Evolutionary conservation across 2,888 invertebrate species (phyloP).

Genomic region (Eubasilissa splendida): DNA sequence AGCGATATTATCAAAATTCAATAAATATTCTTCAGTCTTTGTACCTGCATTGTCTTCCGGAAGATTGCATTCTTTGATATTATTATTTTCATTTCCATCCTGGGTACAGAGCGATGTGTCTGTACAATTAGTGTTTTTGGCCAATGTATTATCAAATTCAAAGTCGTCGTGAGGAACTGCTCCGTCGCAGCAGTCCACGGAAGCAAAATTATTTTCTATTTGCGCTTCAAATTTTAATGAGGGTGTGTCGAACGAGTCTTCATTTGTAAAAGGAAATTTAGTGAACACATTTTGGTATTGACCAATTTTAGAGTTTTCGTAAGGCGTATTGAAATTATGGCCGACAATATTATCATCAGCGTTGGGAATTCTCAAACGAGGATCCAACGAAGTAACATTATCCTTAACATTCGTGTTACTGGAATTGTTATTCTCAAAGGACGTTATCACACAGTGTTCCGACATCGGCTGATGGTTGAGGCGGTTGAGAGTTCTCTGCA

Average conservation of each 20-base stretch:
- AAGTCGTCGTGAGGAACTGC: constrained; percentile 68
- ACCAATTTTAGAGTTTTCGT: constrained; percentile 12
- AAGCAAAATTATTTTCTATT: constrained; percentile 76
- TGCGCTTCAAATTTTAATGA: constrained; percentile 74
- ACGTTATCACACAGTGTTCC: constrained; percentile 65
- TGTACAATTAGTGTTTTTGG: constrained; percentile 8
- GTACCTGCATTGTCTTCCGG: neutral
- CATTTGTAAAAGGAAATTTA: constrained; percentile 34
- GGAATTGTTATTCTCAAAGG: constrained; percentile 51
- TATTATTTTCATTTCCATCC: neutral
- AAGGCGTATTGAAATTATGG: constrained; percentile 7
- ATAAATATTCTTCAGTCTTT: too few relatives aligned
- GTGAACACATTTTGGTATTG: constrained; percentile 48
- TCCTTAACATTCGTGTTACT: neutral
- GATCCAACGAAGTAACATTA: neutral
- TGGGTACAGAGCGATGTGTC: neutral
- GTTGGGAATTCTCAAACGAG: neutral
- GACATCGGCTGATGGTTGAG: constrained; percentile 62
- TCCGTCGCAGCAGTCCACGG: constrained; percentile 66
- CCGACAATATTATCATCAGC: neutral
- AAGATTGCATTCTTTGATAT: neutral
- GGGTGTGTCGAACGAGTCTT: constrained; percentile 64
- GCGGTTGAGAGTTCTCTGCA: constrained; percentile 76
- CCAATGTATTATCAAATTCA: constrained; percentile 30
- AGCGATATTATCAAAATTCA: constrained; percentile 21